Evolutionary conservation across 2,113 vertebrate genomes (phyloP), one percentile per base, ranked within the genome.

Genomic region (Rhinolophus sinicus): DNA sequence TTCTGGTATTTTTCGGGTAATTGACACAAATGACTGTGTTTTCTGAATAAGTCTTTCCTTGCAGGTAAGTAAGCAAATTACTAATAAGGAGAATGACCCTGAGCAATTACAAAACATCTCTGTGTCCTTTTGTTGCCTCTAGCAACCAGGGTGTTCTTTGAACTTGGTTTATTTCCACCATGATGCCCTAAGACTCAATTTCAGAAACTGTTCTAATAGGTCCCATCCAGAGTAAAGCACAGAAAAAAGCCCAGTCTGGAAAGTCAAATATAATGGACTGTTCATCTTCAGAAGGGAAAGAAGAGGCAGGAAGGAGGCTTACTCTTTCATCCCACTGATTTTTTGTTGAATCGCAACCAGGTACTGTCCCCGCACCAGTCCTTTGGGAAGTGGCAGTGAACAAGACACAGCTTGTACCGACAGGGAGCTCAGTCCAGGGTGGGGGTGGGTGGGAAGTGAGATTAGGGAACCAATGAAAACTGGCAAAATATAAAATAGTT

Each of bases 61-160:
- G 64, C 83, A 70, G 9, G 18, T 81, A 94, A 95, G 97, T 96
- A 93, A 14, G 67, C 70, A 96, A 80, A 97, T 97, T 97, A 77
- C 38, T 93, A 93, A 28, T 58, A 83, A 97, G 82, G 72, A 96
- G 90, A 96, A 93, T 82, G 90, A 56, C 75, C 89, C 91, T 94
- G 89, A 90, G 65, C 92, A 95, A 96, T 98, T 97, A 94, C 28
- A 52, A 88, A 92, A 72, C 47, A 82, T 62, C 80, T 90, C 94
- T 93, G 80, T 50, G 87, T 97, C 84, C 26, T 97, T 70, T 81
- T 76, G 94, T 98, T 98, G 96, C 97, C 92, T 97, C 92, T 93
- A 47, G 97, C 81, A 98, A 98, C 95, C 73, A 54, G 88, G 60
- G 54, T 69, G 64, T 26, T 70, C 84, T 97, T 98, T 92, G 92